Conservation (phyloP, 2,888 invertebrate species). For the Polyommatus iphigenia region DNA sequence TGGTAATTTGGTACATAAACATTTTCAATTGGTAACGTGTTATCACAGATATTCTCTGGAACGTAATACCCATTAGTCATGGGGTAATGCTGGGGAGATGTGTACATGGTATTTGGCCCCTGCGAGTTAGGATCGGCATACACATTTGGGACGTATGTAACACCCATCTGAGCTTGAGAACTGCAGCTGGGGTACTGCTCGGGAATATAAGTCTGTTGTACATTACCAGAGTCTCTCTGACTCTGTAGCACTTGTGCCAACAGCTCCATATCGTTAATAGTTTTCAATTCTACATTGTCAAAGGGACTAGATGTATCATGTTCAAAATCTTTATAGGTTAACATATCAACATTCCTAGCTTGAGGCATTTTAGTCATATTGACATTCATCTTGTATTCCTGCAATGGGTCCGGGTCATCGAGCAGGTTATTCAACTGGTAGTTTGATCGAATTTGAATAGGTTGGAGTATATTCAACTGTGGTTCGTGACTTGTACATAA, state of each 20-base stretch:
- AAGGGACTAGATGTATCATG: constrained; percentile 95
- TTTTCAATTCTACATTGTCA: constrained; percentile 94
- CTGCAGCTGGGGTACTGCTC: constrained; percentile 60
- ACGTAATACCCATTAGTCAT: constrained; percentile 64
- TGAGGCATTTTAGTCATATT: constrained; percentile 58
- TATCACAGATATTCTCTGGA: constrained; percentile 53
- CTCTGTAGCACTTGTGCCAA: constrained; percentile 87
- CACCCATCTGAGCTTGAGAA: constrained; percentile 63
- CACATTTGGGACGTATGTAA: constrained; percentile 64
- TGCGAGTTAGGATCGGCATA: constrained; percentile 63
- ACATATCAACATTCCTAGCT: constrained; percentile 65
- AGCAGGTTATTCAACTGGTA: constrained; percentile 62
- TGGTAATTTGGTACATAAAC: constrained; percentile 67
- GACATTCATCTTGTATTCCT: constrained; percentile 60
- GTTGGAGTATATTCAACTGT: constrained; percentile 66
- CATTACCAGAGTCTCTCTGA: constrained; percentile 60
- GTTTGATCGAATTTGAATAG: constrained; percentile 65
- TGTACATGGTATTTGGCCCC: constrained; percentile 58
- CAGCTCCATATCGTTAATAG: constrained; percentile 95
- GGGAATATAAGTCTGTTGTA: constrained; percentile 49
- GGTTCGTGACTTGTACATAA: constrained; percentile 53
- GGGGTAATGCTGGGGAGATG: constrained; percentile 63
- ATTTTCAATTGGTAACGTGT: constrained; percentile 52
- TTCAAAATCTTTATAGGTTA: constrained; percentile 90
- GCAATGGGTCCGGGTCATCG: constrained; percentile 72